A percentile compares a stretch with the other conserved stretches of the same genome.
These are phyloP conservation scores for Beris morrisii DNA, from an alignment of 2,888 invertebrate species.

Conservation along the genomic window DNA sequence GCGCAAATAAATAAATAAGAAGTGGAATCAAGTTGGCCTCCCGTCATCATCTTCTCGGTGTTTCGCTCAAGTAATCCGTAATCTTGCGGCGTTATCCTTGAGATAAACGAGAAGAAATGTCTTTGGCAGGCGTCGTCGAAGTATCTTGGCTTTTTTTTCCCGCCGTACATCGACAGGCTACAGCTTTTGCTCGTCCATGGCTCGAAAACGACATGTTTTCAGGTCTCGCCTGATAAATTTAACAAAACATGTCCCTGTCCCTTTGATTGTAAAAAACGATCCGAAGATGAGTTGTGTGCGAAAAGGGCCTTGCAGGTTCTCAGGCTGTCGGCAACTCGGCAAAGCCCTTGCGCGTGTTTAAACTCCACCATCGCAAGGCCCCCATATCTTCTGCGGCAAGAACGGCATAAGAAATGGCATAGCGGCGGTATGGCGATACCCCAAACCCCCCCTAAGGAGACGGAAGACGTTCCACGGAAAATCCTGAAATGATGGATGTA, in stretches of 20 bases:
- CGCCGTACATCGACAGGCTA: no score
- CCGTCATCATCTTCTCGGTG: no score
- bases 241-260: slow-evolving; percentile 26
- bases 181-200: no score
- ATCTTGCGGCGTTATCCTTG: no score
- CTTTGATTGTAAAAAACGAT: slow-evolving; percentile 22
- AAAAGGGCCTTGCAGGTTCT: slow-evolving; percentile 12
- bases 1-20: no score
- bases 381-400: background rate
- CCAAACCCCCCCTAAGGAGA: background rate
- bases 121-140: no score
- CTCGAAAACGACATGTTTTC: slow-evolving; percentile 4
- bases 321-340: slow-evolving; percentile 26
- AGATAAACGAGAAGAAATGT: no score
- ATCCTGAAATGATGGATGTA: slow-evolving; percentile 35
- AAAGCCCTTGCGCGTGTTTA: slow-evolving; percentile 22
- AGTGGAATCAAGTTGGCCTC: no score
- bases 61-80: no score
- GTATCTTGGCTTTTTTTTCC: no score
- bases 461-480: slow-evolving; percentile 31
- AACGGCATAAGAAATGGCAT: background rate
- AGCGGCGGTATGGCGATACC: background rate
- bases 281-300: slow-evolving; percentile 34
- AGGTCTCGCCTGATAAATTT: slow-evolving; percentile 27
- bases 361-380: background rate